Evolutionary conservation across 1,140 invertebrate genomes (phyloP).

Genomic region (Zelostemma sp.): DNA sequence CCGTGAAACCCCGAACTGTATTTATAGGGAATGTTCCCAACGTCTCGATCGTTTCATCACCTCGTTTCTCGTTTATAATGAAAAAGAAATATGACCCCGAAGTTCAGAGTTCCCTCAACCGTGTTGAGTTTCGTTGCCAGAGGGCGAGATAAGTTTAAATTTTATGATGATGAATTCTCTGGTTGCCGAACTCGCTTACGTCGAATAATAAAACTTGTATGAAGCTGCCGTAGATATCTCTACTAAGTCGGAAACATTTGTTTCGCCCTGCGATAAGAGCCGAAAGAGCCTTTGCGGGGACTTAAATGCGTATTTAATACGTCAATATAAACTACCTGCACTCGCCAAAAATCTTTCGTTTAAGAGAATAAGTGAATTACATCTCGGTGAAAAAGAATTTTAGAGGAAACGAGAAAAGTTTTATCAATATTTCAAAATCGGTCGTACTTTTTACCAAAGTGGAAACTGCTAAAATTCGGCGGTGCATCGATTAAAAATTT

Average conservation of each 20-base stretch:
- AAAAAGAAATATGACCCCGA: conserved; percentile 46
- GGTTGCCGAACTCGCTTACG: conserved; percentile 49
- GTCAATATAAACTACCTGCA: conserved; percentile 34
- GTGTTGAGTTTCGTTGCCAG: conserved; percentile 39
- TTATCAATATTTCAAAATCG: background rate
- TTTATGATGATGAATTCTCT: conserved; percentile 57
- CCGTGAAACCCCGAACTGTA: conserved; percentile 2
- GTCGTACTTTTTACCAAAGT: too few species aligned
- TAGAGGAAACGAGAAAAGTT: background rate
- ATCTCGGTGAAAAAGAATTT: background rate
- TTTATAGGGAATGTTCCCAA: conserved; percentile 16
- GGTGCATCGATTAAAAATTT: background rate
- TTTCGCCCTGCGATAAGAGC: conserved; percentile 48
- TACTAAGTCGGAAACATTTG: conserved; percentile 49
- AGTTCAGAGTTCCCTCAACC: conserved; percentile 47
- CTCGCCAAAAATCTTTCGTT: conserved; percentile 28
- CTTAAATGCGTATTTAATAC: conserved; percentile 38
- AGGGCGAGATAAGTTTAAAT: conserved; percentile 56
- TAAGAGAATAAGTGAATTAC: conserved; percentile 10
- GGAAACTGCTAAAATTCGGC: too few species aligned
- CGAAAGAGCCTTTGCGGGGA: conserved; percentile 30
- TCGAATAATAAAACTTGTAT: conserved; percentile 53
- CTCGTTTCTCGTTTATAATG: conserved; percentile 36
- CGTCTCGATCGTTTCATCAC: conserved; percentile 39
- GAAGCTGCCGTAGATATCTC: conserved; percentile 50